Base-by-base conservation (phyloP, 2,888 invertebrate species). In the Busseola fusca region DNA sequence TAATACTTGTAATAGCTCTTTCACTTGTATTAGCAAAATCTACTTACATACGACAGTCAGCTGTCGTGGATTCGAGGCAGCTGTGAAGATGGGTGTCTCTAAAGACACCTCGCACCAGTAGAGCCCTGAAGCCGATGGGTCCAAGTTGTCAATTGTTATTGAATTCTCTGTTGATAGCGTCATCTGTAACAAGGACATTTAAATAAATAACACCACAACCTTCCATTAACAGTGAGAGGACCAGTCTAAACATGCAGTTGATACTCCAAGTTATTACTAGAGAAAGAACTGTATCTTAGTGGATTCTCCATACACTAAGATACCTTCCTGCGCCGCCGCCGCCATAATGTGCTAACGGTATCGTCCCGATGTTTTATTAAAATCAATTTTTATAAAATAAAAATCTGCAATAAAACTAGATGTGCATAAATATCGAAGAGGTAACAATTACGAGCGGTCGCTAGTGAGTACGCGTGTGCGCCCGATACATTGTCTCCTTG, bases 71-170 rank as follows among this genome's bases (percentile, higher is more conserved):
- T 97, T 97, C 37, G 98, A 98, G 77, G 97, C 97, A 89, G 98
- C 97, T 60, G 98, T 98, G 93, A 97, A 98, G 92, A 98, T 98
- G 72, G 98, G 98, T 64, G 97, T 97, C 91, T 98, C 97, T 88
- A 97, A 97, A 78, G 98, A 98, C 50, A 98, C 98, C 89, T 97
- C 97, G 91, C 98, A 98, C 90, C 97, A 97, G 93, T 98, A 98
- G 81, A 96, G 94, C 42, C 98, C 98, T 14, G 97, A 97, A 64
- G 98, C 97, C 73, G 97, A 97, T 88, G 98, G 98, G 89, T 97
- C 97, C 89, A 98, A 95, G 91, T 97, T 97, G 88, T 97, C 97
- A 87, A 98, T 96, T 80, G 97, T 97, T 87, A 98, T 94, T 2
- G 95, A 94, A 85, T 95, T 95, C 78, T 95, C 95, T 34, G 95